A percentile compares a stretch with the other conserved stretches of the same genome.
Evolutionary conservation across 2,113 vertebrate genomes (phyloP).

Genomic region (Phodopus roborovskii): DNA sequence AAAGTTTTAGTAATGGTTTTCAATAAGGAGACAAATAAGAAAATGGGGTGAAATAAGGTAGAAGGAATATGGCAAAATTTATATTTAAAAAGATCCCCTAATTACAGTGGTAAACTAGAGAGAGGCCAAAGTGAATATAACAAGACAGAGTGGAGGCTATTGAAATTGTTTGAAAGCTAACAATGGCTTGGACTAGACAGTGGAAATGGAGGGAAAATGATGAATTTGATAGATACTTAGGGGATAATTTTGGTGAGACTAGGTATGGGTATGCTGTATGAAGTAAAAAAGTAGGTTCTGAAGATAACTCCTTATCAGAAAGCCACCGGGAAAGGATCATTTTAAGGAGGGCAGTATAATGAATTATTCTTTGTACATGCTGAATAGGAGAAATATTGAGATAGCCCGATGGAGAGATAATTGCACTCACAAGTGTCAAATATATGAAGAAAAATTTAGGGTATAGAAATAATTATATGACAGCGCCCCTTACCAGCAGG

Average conservation of each 20-base stretch:
- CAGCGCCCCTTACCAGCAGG: too few species aligned
- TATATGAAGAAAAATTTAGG: neutral
- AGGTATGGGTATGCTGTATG: neutral
- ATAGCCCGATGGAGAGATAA: neutral
- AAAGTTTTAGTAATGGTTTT: conserved; percentile 21
- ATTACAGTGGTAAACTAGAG: neutral
- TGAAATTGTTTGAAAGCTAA: neutral
- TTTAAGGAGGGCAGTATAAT: neutral
- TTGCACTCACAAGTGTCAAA: neutral
- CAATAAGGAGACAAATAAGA: neutral
- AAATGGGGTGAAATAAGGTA: neutral
- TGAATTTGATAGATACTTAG: conserved; percentile 14
- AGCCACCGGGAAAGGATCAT: neutral
- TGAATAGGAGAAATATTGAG: neutral
- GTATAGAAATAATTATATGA: neutral
- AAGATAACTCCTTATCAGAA: neutral
- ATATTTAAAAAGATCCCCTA: neutral
- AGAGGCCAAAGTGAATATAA: neutral
- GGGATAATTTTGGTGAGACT: neutral
- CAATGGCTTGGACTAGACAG: neutral
- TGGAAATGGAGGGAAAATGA: neutral
- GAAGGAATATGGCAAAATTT: conserved; percentile 11
- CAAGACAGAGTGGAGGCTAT: neutral
- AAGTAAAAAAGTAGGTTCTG: neutral
- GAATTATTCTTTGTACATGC: conserved; percentile 18